Percentiles rank a stretch among this genome's conserved stretches.
Evolutionary conservation across 2,888 invertebrate genomes (phyloP).

Genomic region (Caenorhabditis becei): DNA sequence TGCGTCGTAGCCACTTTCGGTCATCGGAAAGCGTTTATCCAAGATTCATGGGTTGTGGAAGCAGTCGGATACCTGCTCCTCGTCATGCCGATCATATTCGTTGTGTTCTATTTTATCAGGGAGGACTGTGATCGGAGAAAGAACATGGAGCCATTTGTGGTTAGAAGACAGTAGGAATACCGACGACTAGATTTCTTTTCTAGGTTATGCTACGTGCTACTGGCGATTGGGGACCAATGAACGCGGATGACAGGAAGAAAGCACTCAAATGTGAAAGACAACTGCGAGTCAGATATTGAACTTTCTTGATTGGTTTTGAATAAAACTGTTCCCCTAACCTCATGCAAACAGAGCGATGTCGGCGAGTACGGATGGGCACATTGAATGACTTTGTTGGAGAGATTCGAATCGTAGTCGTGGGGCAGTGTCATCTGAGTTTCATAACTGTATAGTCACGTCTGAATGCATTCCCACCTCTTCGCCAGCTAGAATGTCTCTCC

Average conservation of each 20-base stretch:
- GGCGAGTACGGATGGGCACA: conserved; percentile 26
- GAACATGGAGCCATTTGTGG: conserved; percentile 58
- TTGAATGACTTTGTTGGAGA: conserved; percentile 22
- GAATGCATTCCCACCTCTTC: conserved; percentile 23
- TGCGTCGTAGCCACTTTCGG: conserved; percentile 40
- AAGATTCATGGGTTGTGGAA: neutral
- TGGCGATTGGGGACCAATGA: conserved; percentile 60
- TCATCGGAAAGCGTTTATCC: neutral
- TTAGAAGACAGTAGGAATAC: neutral
- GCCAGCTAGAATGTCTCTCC: neutral
- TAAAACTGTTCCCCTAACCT: conserved; percentile 4
- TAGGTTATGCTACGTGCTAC: conserved; percentile 50
- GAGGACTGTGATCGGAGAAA: conserved; percentile 47
- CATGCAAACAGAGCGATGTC: conserved; percentile 6
- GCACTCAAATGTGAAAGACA: conserved; percentile 45
- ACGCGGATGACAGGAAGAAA: conserved; percentile 28
- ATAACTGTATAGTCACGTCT: neutral
- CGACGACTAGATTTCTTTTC: neutral
- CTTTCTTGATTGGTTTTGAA: neutral
- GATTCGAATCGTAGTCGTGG: conserved; percentile 39
- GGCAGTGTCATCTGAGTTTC: conserved; percentile 23
- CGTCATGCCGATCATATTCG: conserved; percentile 42
- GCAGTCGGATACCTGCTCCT: conserved; percentile 37
- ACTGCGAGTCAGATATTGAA: conserved; percentile 45
- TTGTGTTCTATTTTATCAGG: conserved; percentile 40